phyloP scores from a whole-genome alignment of 2,113 vertebrate species.

The Sakesphorus luctuosus region DNA sequence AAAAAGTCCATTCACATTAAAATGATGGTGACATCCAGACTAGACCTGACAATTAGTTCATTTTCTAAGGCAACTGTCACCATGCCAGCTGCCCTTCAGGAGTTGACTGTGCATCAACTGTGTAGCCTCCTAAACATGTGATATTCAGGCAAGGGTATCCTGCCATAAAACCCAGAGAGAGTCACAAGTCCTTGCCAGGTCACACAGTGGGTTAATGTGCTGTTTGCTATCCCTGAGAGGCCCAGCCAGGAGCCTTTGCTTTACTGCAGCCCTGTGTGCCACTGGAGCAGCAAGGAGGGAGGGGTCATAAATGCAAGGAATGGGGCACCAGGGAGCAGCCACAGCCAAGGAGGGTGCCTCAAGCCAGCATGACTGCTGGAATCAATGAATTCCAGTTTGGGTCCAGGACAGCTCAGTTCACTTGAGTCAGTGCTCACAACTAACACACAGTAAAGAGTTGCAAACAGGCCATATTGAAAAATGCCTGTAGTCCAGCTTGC shows the following conservation, averaged over 20 bases:
- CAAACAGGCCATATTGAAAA: accelerated
- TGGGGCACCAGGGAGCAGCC: neutral
- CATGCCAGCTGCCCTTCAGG: conserved; percentile 47
- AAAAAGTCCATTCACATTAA: conserved; percentile 63
- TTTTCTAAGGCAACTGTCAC: conserved; percentile 43
- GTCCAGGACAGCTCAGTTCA: accelerated
- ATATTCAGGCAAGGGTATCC: neutral
- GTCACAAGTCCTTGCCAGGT: neutral
- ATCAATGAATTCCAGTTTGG: neutral
- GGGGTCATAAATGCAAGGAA: neutral
- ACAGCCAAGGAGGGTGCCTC: neutral
- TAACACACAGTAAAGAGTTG: neutral
- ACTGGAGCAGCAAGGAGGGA: neutral
- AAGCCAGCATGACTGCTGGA: neutral
- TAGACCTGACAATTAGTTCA: conserved; percentile 53
- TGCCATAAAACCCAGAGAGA: neutral
- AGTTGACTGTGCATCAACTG: neutral
- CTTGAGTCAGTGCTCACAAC: neutral
- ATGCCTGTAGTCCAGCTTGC: neutral
- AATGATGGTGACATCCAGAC: conserved; percentile 61
- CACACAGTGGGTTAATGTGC: neutral
- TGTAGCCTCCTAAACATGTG: neutral
- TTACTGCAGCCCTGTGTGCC: neutral
- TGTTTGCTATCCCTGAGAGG: neutral
- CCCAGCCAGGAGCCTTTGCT: neutral